A percentile compares a stretch with the other conserved stretches of the same genome.
Evolutionary conservation across 2,888 invertebrate species (phyloP).

Genomic region (Subacronicta megacephala): DNA sequence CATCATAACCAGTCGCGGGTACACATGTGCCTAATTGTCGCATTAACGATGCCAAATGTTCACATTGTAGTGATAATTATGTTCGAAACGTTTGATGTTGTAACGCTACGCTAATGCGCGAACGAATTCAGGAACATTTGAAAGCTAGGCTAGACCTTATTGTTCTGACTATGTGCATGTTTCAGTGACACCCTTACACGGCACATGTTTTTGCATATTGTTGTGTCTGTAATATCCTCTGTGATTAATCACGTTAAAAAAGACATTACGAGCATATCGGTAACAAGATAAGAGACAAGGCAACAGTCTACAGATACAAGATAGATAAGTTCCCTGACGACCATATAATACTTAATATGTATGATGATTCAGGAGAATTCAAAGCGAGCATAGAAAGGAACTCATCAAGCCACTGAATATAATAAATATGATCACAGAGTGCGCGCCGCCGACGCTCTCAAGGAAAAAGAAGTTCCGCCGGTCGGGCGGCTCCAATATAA

Average conservation of each 20-base stretch:
- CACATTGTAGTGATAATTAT: constrained; percentile 41
- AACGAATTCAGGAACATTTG: constrained; percentile 30
- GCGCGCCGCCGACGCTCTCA: neutral
- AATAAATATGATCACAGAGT: constrained; percentile 4
- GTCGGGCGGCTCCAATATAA: constrained; percentile 33
- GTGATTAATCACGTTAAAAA: too few relatives aligned
- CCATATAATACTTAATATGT: too few relatives aligned
- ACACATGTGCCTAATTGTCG: constrained; percentile 40
- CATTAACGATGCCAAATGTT: constrained; percentile 42
- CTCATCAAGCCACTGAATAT: constrained; percentile 20
- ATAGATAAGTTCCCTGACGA: neutral
- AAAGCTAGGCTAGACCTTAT: constrained; percentile 16
- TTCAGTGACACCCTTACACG: neutral
- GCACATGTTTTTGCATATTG: neutral
- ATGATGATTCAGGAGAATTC: neutral
- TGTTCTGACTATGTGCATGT: constrained; percentile 9
- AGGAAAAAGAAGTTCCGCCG: constrained; percentile 24
- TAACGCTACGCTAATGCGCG: constrained; percentile 31
- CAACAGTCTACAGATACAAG: neutral
- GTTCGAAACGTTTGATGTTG: constrained; percentile 46
- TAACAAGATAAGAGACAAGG: too few relatives aligned
- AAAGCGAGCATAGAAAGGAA: neutral
- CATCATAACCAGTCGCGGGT: constrained; percentile 29
- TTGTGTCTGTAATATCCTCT: too few relatives aligned
- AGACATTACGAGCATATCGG: too few relatives aligned